Conservation (phyloP, 2,113 vertebrate genomes). For the Emberiza fucata region DNA sequence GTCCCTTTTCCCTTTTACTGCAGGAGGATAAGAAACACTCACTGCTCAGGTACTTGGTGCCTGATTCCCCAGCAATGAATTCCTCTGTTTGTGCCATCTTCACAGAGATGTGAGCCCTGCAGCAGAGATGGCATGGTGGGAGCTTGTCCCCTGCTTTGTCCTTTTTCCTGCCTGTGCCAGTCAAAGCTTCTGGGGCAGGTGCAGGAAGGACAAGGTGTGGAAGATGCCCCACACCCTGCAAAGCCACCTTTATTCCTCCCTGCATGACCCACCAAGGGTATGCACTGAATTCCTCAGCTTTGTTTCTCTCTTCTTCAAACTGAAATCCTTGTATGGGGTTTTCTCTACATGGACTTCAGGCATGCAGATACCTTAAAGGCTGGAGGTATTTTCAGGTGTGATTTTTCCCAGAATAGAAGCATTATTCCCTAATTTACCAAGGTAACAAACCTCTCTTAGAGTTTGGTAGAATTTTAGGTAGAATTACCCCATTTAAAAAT, state of each 20-base stretch:
- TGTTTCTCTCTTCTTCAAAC: not conserved
- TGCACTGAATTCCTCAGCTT: not conserved
- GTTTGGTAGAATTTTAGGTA: not conserved
- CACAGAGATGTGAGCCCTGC: not conserved
- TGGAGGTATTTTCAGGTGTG: not conserved
- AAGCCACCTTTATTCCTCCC: not conserved
- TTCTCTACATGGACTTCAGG: not conserved
- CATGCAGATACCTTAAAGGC: not conserved
- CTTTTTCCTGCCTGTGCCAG: not conserved
- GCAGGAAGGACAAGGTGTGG: not conserved
- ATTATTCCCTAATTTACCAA: not conserved
- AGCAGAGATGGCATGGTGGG: not conserved
- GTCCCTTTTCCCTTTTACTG: not conserved
- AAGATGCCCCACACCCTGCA: not conserved
- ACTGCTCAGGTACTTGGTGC: not conserved
- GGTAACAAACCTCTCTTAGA: not conserved
- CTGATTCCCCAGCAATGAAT: not conserved
- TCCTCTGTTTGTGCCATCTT: not conserved
- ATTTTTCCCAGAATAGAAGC: not conserved
- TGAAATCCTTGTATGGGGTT: not conserved
- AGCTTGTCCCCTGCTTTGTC: not conserved
- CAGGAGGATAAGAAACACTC: not conserved
- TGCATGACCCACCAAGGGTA: not conserved
- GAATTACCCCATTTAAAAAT: not conserved
- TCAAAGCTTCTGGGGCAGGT: not conserved